Percentiles rank a stretch among this genome's conserved stretches.
Evolutionary conservation across 1,140 invertebrate genomes (phyloP).

Genomic region (Bombus breviceps): DNA sequence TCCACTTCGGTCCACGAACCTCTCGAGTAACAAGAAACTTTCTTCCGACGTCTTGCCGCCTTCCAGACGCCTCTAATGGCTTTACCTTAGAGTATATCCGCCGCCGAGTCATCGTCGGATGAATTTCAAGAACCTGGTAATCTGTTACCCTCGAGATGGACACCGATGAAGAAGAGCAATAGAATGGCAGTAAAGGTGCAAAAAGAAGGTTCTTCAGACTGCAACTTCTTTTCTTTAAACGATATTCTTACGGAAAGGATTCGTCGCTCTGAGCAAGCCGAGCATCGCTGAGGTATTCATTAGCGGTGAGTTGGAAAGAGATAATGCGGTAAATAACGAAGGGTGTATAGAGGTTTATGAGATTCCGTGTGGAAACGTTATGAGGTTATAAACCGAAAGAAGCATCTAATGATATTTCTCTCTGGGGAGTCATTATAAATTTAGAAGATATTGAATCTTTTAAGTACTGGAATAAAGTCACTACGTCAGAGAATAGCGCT

Average conservation of each 20-base stretch:
- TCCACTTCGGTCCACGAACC: constrained; percentile 21
- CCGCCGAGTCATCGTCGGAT: constrained; percentile 28
- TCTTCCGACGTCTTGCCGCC: constrained; percentile 24
- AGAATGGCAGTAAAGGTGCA: neutral
- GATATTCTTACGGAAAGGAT: neutral
- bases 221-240: constrained; percentile 9
- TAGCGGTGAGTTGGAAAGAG: no score
- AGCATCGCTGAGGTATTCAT: neutral
- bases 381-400: neutral
- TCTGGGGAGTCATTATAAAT: neutral
- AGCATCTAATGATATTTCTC: neutral
- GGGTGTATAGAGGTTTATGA: neutral
- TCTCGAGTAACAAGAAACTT: constrained; percentile 26
- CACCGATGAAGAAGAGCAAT: neutral
- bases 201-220: neutral
- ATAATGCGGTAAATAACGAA: neutral
- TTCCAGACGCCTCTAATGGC: constrained; percentile 32
- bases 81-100: constrained; percentile 28
- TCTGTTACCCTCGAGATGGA: constrained; percentile 31
- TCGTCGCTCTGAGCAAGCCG: neutral
- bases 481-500: neutral
- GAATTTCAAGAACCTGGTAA: constrained; percentile 36
- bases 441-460: neutral
- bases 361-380: neutral
- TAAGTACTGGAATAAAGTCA: neutral